These are phyloP conservation scores for Ptilodon capucinus DNA, from an alignment of 2,888 invertebrate genomes.

Conservation along the genomic window DNA sequence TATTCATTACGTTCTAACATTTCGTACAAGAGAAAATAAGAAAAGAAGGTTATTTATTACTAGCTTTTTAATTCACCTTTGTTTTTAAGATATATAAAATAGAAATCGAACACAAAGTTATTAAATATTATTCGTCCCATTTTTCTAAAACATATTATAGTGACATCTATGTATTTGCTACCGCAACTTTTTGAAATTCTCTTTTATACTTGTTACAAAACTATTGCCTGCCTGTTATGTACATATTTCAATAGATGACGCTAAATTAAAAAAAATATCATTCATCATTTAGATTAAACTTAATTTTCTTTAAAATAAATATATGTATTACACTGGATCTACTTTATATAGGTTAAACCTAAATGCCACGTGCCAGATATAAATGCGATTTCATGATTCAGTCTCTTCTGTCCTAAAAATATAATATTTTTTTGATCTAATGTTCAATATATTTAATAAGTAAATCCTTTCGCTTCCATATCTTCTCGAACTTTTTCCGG, in stretches of 20 bases:
- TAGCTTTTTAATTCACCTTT: too few species aligned
- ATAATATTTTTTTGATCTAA: too few species aligned
- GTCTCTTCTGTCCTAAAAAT: not conserved
- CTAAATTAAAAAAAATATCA: not conserved
- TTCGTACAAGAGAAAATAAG: too few species aligned
- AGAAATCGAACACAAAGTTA: too few species aligned
- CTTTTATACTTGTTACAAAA: too few species aligned
- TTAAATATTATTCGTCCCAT: not conserved
- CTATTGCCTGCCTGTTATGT: too few species aligned
- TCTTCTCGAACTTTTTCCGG: slow-evolving; percentile 60
- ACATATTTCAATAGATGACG: not conserved
- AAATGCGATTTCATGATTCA: not conserved
- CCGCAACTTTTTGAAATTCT: not conserved
- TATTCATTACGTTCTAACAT: too few species aligned
- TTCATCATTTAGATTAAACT: too few species aligned
- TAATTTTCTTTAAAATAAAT: too few species aligned
- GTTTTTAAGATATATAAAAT: too few species aligned
- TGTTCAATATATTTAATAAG: slow-evolving; percentile 44
- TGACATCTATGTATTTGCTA: not conserved
- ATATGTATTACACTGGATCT: not conserved
- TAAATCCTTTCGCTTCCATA: slow-evolving; percentile 64
- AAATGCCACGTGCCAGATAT: not conserved
- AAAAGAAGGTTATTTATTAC: too few species aligned
- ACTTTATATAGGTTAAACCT: too few species aligned
- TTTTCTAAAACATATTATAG: not conserved